These are phyloP conservation scores for Wiebesia pumilae DNA, from an alignment of 1,140 invertebrate genomes.

Conservation along the genomic window DNA sequence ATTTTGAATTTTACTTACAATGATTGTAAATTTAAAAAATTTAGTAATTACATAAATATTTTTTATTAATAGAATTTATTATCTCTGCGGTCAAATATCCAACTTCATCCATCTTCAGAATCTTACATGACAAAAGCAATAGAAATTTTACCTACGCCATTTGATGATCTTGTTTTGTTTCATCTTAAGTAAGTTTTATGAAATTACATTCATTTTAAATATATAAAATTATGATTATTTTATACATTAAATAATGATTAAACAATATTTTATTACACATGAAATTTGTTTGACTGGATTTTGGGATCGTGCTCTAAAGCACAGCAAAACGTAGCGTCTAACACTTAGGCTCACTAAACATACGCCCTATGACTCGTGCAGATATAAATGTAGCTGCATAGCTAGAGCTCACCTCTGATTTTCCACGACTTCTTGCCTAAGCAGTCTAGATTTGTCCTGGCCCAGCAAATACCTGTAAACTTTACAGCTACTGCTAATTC, in stretches of 20 bases:
- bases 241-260: not conserved
- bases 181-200: constrained; percentile 81
- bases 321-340: no score
- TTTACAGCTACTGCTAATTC: no score
- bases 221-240: not conserved
- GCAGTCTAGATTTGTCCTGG: no score
- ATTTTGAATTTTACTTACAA: not conserved
- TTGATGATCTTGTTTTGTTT: constrained; percentile 86
- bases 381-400: no score
- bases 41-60: not conserved
- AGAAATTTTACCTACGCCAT: constrained; percentile 81
- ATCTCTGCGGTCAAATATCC: constrained; percentile 85
- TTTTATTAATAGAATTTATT: constrained; percentile 71
- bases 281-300: no score
- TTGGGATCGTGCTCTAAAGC: no score
- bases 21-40: not conserved
- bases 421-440: no score
- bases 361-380: no score
- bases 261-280: no score
- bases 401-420: no score
- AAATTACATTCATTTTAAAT: constrained; percentile 51
- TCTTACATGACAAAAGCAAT: constrained; percentile 83
- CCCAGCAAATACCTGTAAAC: no score
- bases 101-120: constrained; percentile 81
- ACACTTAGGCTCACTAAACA: no score